These are phyloP conservation scores for Microcebus lehilahytsara DNA, from an alignment of 2,113 vertebrate genomes.

Conservation along the genomic window DNA sequence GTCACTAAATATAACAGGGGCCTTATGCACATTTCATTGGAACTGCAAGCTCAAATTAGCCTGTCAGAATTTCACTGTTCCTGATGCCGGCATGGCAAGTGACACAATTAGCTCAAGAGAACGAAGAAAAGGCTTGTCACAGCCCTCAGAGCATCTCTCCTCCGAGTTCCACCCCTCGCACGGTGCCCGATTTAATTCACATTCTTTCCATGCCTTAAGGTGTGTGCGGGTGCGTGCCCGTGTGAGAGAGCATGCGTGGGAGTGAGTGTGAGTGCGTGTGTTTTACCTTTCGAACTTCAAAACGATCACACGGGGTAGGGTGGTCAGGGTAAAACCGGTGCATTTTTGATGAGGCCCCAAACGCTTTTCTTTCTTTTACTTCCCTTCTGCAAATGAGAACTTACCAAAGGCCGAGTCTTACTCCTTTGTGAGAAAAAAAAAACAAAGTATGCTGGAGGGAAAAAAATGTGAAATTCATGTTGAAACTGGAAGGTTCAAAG, in stretches of 20 bases:
- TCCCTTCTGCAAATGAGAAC: slow-evolving; percentile 55
- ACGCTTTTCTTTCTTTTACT: slow-evolving; percentile 12
- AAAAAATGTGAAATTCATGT: neutral
- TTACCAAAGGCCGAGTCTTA: slow-evolving; percentile 57
- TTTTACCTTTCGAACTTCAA: slow-evolving; percentile 15
- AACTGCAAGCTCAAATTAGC: slow-evolving; percentile 83
- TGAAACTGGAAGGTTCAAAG: neutral
- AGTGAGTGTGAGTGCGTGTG: neutral
- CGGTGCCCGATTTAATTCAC: slow-evolving; percentile 72
- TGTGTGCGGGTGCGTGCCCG: neutral
- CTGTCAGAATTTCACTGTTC: slow-evolving; percentile 82
- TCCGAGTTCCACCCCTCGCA: slow-evolving; percentile 51
- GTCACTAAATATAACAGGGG: slow-evolving; percentile 83
- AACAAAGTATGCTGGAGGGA: neutral
- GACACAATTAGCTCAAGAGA: slow-evolving; percentile 83
- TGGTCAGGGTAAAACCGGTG: neutral
- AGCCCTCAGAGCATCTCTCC: slow-evolving; percentile 45
- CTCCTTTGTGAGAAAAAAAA: neutral
- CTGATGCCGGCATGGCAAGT: slow-evolving; percentile 80
- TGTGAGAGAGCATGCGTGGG: neutral
- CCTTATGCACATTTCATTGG: slow-evolving; percentile 76
- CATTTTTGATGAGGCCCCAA: neutral
- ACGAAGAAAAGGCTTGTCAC: slow-evolving; percentile 82
- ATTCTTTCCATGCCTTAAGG: slow-evolving; percentile 60
- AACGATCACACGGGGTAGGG: rapidly evolving